Evolutionary conservation across 2,888 invertebrate genomes (phyloP).

Genomic region (Dryobota labecula): DNA sequence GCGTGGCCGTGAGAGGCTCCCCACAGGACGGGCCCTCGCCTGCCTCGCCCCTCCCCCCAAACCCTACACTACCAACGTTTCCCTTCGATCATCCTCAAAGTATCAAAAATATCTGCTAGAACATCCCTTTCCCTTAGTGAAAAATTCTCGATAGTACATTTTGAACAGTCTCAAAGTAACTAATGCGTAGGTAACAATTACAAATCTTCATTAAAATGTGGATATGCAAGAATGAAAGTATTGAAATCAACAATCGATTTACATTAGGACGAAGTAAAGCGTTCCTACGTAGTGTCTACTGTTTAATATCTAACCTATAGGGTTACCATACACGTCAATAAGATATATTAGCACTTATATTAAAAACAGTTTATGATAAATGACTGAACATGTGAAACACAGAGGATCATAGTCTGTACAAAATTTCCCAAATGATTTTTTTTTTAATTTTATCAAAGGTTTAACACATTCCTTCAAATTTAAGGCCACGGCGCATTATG

Average conservation of each 20-base stretch:
- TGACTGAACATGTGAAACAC: constrained; percentile 77
- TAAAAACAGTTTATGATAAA: constrained; percentile 75
- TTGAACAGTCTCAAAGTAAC: constrained; percentile 90
- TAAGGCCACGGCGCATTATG: constrained; percentile 91
- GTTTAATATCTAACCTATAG: constrained; percentile 83
- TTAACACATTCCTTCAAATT: constrained; percentile 88
- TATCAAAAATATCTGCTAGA: constrained; percentile 91
- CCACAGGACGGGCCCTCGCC: constrained; percentile 36
- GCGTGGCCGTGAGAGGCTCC: constrained; percentile 58
- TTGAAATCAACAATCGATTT: constrained; percentile 85
- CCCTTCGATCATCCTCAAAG: constrained; percentile 89
- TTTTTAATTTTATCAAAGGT: constrained; percentile 81
- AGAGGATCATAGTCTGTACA: constrained; percentile 81
- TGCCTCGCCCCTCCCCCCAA: constrained; percentile 39
- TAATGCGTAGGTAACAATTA: constrained; percentile 90
- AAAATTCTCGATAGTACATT: constrained; percentile 87
- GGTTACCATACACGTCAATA: constrained; percentile 79
- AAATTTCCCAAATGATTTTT: constrained; percentile 71
- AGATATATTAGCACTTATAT: constrained; percentile 81
- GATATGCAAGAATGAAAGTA: constrained; percentile 87
- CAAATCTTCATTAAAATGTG: constrained; percentile 83
- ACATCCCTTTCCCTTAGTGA: constrained; percentile 90
- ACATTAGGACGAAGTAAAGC: constrained; percentile 84
- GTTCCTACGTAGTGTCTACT: constrained; percentile 77
- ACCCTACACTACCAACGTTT: constrained; percentile 83